These are phyloP conservation scores for Scaptomyza pallida DNA, from an alignment of 1,140 invertebrate species.

Conservation along the genomic window DNA sequence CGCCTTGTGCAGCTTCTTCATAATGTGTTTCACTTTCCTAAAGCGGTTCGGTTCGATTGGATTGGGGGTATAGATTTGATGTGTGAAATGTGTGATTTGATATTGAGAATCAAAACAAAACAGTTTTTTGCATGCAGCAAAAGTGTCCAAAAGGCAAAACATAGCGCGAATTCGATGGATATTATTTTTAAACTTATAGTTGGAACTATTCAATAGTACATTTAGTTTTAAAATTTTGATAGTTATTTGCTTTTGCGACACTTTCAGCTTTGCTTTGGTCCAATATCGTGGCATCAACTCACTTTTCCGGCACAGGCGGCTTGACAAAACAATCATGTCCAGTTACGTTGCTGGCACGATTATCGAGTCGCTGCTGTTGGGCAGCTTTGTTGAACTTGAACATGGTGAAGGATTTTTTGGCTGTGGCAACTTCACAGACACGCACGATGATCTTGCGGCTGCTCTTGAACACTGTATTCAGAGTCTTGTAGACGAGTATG, in stretches of 20 bases:
- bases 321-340: constrained; percentile 91
- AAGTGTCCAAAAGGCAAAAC: constrained; percentile 37
- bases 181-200: too few relatives aligned
- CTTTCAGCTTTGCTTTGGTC: constrained; percentile 13
- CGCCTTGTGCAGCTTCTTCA: constrained; percentile 83
- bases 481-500: constrained; percentile 82
- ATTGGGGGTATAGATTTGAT: constrained; percentile 11
- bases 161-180: too few relatives aligned
- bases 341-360: constrained; percentile 87
- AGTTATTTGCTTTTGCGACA: constrained; percentile 19
- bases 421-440: constrained; percentile 83
- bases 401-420: constrained; percentile 86
- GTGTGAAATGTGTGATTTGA: constrained; percentile 31
- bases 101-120: constrained; percentile 1
- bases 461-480: constrained; percentile 84
- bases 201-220: too few relatives aligned
- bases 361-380: constrained; percentile 87
- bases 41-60: constrained; percentile 16
- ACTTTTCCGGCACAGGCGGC: constrained; percentile 86
- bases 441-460: constrained; percentile 83
- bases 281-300: constrained; percentile 45
- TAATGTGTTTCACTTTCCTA: constrained; percentile 81
- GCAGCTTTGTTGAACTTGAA: constrained; percentile 91
- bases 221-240: too few relatives aligned
- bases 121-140: not conserved